A percentile compares a stretch with the other conserved stretches of the same genome.
Evolutionary conservation across 2,113 vertebrate species (phyloP).

Genomic region (Bubo scandiacus): DNA sequence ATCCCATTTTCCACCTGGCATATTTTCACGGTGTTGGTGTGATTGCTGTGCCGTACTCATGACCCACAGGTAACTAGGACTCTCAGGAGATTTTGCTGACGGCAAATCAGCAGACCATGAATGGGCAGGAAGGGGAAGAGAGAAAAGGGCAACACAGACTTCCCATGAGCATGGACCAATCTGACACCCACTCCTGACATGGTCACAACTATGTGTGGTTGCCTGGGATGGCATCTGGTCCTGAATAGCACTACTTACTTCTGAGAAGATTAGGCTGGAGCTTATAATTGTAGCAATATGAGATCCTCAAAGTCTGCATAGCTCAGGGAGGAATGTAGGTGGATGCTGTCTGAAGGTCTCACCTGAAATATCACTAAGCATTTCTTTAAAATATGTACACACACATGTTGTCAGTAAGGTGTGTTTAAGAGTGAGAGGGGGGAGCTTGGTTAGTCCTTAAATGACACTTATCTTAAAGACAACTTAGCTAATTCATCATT

Average conservation of each 20-base stretch:
- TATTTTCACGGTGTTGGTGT: background rate
- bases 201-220: background rate
- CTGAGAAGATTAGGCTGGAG: background rate
- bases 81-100: background rate
- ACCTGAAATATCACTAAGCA: background rate
- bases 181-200: background rate
- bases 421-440: constrained; percentile 21
- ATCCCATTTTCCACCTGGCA: background rate
- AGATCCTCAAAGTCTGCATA: background rate
- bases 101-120: background rate
- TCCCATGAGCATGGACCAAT: background rate
- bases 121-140: background rate
- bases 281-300: background rate
- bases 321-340: constrained; percentile 6
- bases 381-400: constrained; percentile 1
- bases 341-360: background rate
- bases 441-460: background rate
- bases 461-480: constrained; percentile 35
- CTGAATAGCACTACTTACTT: background rate
- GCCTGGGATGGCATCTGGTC: rapidly evolving
- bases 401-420: background rate
- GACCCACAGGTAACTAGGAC: background rate
- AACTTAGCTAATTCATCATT: constrained; percentile 41
- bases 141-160: background rate
- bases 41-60: background rate